Base-by-base conservation (phyloP, 2,113 vertebrate genomes). In the Machaerirhynchus nigripectus region DNA sequence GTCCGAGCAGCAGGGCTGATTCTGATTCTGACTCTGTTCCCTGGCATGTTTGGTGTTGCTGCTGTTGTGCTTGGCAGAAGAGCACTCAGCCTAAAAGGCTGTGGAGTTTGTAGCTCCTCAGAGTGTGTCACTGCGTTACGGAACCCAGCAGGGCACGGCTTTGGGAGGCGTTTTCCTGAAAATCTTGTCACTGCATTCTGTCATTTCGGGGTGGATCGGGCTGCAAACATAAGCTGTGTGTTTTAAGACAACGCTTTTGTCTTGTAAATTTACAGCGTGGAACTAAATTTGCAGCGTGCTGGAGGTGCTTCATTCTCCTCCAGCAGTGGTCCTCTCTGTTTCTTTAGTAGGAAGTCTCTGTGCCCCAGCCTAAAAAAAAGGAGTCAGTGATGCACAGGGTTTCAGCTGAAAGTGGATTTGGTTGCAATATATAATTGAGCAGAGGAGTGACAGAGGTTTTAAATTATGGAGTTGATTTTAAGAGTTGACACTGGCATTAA, bases 381-480 rank as follows among this genome's bases (percentile, higher is more conserved):
- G 21, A 83, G 42, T 10, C 42, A 23, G 37, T 15, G 14, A 67
- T 55, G 67, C 30, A 40, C 2, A 2, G 27, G 4, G 3, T 47
- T 96, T 65, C 52, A 74, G 50, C 64, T 86, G 42, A 83, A 89
- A 79, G 47, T 67, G 50, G 44, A 37, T 91, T 94, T 94, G 31
- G 40, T 91, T 93, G 88, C 55, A 84, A 35, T 63, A n/a, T 67
- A 78, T 77, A 87, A 78, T 87, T 87, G 69, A 63, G 46, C 44
- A 82, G 57, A 50, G 55, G 30, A 82, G 50, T 33, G 74, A 69
- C 61, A 75, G 65, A 73, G 49, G 47, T 91, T 79, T 87, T 73
- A 93, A 93, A 93, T 92, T 90, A 93, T 80, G 85, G 50, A 86
- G 82, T 67, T 86, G 78, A 52, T 87, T 93, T 78, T 76, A 77